Percentiles rank a stretch among this genome's conserved stretches.
These are phyloP conservation scores for Pseudorasbora parva DNA, from an alignment of 2,113 vertebrate species.

Conservation along the genomic window DNA sequence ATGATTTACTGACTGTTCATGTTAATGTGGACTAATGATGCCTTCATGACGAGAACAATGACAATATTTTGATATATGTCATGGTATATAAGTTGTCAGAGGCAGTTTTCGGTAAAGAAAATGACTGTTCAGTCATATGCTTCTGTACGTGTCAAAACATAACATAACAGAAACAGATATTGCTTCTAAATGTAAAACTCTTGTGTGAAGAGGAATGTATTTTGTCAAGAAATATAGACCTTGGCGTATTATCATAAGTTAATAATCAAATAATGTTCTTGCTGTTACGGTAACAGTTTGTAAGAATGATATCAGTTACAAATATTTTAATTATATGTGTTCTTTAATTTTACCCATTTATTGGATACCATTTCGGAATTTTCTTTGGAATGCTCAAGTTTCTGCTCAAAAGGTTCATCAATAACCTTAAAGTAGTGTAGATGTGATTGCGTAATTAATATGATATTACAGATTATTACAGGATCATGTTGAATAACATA, in stretches of 20 bases:
- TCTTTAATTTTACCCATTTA: neutral
- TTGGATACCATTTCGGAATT: neutral
- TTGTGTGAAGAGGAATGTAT: neutral
- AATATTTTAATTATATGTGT: too few relatives aligned
- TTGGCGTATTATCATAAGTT: neutral
- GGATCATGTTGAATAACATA: neutral
- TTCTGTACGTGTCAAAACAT: neutral
- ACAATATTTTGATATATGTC: neutral
- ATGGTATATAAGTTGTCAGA: neutral
- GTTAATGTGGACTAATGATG: neutral
- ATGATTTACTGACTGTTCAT: neutral
- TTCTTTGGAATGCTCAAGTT: neutral
- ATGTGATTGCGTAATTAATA: neutral
- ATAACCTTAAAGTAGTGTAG: neutral
- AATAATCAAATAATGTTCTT: neutral
- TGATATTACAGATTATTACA: neutral
- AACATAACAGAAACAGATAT: neutral
- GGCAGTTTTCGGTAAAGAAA: neutral
- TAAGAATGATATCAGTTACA: neutral
- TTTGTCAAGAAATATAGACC: neutral
- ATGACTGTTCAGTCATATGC: neutral
- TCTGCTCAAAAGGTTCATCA: neutral
- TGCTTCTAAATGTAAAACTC: neutral
- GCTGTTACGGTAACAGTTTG: neutral
- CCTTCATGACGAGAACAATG: neutral